Evolutionary conservation across 1,140 invertebrate species (phyloP).

Genomic region (Drosophila orena): DNA sequence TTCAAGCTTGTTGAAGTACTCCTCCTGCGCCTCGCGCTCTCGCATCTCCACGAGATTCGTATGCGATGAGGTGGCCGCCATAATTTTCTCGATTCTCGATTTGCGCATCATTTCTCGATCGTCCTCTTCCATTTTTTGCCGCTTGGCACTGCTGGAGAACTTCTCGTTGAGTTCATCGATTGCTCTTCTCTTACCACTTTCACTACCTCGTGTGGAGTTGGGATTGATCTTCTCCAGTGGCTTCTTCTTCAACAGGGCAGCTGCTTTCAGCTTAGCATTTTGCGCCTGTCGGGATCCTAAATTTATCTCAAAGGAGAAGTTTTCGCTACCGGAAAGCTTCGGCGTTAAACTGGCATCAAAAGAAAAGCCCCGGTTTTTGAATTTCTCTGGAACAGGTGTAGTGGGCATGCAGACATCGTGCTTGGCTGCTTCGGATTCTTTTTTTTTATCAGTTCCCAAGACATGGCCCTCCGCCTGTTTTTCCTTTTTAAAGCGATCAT

Average conservation of each 20-base stretch:
- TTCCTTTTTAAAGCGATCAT: slow-evolving; percentile 45
- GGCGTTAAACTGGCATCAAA: slow-evolving; percentile 61
- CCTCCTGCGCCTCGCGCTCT: slow-evolving; percentile 91
- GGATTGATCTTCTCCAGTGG: slow-evolving; percentile 89
- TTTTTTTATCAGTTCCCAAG: slow-evolving; percentile 2
- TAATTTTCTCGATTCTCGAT: slow-evolving; percentile 91
- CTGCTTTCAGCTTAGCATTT: slow-evolving; percentile 89
- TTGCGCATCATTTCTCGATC: slow-evolving; percentile 86
- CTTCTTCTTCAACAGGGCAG: slow-evolving; percentile 87
- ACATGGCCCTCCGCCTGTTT: slow-evolving; percentile 26
- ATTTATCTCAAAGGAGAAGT: slow-evolving; percentile 88
- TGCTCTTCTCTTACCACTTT: slow-evolving; percentile 86
- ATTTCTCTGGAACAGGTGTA: slow-evolving; percentile 71
- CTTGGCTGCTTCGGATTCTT: background rate
- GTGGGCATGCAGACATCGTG: slow-evolving; percentile 11
- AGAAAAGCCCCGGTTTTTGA: slow-evolving; percentile 74
- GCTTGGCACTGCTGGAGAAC: slow-evolving; percentile 85
- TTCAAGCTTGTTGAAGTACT: slow-evolving; percentile 95
- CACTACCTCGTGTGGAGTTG: slow-evolving; percentile 86
- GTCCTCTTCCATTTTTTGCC: slow-evolving; percentile 85
- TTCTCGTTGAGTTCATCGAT: slow-evolving; percentile 85
- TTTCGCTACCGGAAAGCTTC: slow-evolving; percentile 64
- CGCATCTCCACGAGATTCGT: slow-evolving; percentile 90
- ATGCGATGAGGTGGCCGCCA: slow-evolving; percentile 92
- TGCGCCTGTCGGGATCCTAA: slow-evolving; percentile 86